Evolutionary conservation across 1,140 invertebrate genomes (phyloP), one percentile per base, ranked within the genome.

Genomic region (Drosophila persimilis): DNA sequence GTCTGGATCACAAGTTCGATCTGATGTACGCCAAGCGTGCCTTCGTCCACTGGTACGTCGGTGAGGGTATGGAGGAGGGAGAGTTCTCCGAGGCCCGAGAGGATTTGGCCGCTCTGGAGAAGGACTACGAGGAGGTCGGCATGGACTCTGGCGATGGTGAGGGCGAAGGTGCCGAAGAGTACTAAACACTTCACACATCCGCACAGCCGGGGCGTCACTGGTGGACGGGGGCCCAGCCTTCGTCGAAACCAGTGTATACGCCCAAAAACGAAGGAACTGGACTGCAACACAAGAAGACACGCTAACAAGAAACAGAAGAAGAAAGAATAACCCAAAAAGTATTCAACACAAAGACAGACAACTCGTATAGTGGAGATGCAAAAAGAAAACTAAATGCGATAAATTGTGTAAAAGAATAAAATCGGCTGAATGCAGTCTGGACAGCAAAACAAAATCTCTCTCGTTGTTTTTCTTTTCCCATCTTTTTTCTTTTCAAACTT

Each of bases 51-150:
- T 97, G 96, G 96, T 96, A 96, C 85, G 95, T 96, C 17, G 95
- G 95, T 66, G 96, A 97, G 93, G 96, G 96, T 89, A 96, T 97
- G 95, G 96, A 97, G 91, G 95, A 96, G 91, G 95, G 95, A 46
- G 96, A 97, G 92, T 97, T 97, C 92, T 95, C 94, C 3, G 96
- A 97, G 91, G 96, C 96, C 48, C 94, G 96, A 79, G 96, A 97
- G 92, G 96, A 97, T 94, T 92, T 97, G 83, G 96, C 96, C 46
- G 95, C 95, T 13, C 92, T 97, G 5, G 95, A 97, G 92, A 96
- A 96, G 91, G 96, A 97, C 91, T 97, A 97, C 91, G 95, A 96
- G 92, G 95, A 96, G 91, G 95, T 96, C 80, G 94, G 95, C 74
- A 94, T 95, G 92, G 94, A 96, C 92, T 95, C 95, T 17, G 94